Percentiles rank a stretch among this genome's conserved stretches.
These are phyloP conservation scores for Anodontia alba DNA, from an alignment of 2,888 invertebrate genomes.

Conservation along the genomic window DNA sequence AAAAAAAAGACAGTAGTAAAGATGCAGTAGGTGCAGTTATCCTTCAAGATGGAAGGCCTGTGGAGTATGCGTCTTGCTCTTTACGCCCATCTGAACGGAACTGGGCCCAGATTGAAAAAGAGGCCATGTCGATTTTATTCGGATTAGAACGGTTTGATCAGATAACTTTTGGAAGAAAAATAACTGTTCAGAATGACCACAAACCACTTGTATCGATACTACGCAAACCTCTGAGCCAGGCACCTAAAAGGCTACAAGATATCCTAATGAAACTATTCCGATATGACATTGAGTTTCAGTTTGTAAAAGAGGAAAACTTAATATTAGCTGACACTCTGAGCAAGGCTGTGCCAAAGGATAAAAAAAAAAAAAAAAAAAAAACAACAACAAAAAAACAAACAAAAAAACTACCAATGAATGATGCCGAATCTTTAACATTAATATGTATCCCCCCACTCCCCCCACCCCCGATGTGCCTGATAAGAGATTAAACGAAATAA, in stretches of 20 bases:
- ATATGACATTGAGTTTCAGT: background rate
- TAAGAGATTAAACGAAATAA: background rate
- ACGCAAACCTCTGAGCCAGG: background rate
- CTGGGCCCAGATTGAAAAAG: too few species aligned
- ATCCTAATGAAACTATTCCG: background rate
- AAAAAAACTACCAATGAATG: background rate
- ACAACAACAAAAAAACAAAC: too few species aligned
- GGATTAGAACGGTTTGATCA: background rate
- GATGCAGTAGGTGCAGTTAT: too few species aligned
- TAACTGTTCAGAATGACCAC: slow-evolving; percentile 5
- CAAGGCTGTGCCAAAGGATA: background rate
- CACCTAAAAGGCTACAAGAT: too few species aligned
- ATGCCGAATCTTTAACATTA: background rate
- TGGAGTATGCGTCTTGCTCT: too few species aligned
- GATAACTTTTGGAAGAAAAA: background rate
- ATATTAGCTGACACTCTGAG: background rate
- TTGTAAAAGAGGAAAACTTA: background rate
- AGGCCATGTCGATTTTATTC: too few species aligned
- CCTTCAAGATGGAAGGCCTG: too few species aligned
- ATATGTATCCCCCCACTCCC: too few species aligned
- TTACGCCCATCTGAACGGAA: too few species aligned
- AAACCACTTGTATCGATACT: background rate
- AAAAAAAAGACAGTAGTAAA: too few species aligned
- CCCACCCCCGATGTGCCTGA: background rate
- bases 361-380: too few species aligned